Conservation (phyloP, 1,140 invertebrate species). For the Trachymyrmex septentrionalis region DNA sequence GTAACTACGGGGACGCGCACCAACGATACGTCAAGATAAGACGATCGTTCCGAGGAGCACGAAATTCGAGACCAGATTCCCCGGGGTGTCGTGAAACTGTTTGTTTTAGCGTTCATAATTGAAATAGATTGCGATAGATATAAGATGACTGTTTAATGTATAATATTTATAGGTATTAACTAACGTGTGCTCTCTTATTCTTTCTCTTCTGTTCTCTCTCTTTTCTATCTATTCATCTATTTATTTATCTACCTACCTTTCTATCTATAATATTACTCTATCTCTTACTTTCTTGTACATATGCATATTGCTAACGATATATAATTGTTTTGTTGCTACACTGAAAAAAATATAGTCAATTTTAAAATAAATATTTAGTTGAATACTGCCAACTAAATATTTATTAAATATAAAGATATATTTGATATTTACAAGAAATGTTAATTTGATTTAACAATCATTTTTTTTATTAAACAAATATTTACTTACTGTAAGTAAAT, state of each 20-base stretch:
- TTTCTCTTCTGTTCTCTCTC: not conserved
- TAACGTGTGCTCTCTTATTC: not conserved
- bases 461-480: too few relatives aligned
- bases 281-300: not conserved
- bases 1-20: slow-evolving; percentile 49
- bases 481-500: too few relatives aligned
- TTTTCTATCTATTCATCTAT: not conserved
- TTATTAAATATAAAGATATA: too few relatives aligned
- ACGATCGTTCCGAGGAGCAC: slow-evolving; percentile 43
- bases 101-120: slow-evolving; percentile 66
- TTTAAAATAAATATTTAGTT: too few relatives aligned
- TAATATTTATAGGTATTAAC: slow-evolving; percentile 47
- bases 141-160: slow-evolving; percentile 55
- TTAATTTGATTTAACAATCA: too few relatives aligned
- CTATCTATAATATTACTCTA: not conserved
- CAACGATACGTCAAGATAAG: slow-evolving; percentile 65
- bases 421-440: too few relatives aligned
- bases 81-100: slow-evolving; percentile 56
- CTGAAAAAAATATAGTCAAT: too few relatives aligned
- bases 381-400: too few relatives aligned
- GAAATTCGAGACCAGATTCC: slow-evolving; percentile 63
- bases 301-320: not conserved
- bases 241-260: not conserved
- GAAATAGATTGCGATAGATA: slow-evolving; percentile 58
- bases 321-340: not conserved